Evolutionary conservation across 1,140 invertebrate genomes (phyloP), one percentile per base, ranked within the genome.

Genomic region (Drosophila ohnishii): DNA sequence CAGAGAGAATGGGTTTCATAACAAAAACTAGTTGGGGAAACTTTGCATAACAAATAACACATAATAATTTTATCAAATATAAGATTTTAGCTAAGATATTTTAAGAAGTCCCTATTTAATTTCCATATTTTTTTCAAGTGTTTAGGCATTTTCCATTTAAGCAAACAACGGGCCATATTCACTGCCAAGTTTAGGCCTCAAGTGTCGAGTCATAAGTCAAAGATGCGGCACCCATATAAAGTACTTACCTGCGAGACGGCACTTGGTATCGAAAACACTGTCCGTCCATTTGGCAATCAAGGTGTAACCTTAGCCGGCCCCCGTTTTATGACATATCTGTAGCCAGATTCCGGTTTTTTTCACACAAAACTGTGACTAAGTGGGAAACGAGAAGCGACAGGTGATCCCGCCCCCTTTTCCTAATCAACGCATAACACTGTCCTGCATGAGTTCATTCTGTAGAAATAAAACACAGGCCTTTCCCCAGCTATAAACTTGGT

Each of bases 321-420:
- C 48, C 19, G 45, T 42, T 55, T 65, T 37, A 71, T 75, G 70
- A 67, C 60, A 70, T 51, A 73, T 86, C 35, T 61, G 42, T 60
- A 66, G 32, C 11, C 7, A 6, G 9, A 61, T 71, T 82, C 82
- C 78, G 71, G 83, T 86, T 87, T 45, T 39, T 48, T 48, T 71
- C 48, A 14, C 73, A 56, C 32, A 37, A 67, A 44, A 39, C 37
- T 60, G 78, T 86, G 70, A 78, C 75, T 69, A 69, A 73, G 75
- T 81, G 75, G 61, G 53, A 53, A 61, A 44, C 53, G 50, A 48
- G 59, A 53, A 61, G 44, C 45, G 50, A 53, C 61, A 58, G 55
- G 13, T 63, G 58, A 50, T 34, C 35, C 37, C 45, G 32, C 39
- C 37, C n/a, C 53, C 44, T 56, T 47, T 48, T 45, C 25, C 30